Evolutionary conservation across 2,888 invertebrate species (phyloP), one percentile per base, ranked within the genome.

Genomic region (Drosophila eohydei): DNA sequence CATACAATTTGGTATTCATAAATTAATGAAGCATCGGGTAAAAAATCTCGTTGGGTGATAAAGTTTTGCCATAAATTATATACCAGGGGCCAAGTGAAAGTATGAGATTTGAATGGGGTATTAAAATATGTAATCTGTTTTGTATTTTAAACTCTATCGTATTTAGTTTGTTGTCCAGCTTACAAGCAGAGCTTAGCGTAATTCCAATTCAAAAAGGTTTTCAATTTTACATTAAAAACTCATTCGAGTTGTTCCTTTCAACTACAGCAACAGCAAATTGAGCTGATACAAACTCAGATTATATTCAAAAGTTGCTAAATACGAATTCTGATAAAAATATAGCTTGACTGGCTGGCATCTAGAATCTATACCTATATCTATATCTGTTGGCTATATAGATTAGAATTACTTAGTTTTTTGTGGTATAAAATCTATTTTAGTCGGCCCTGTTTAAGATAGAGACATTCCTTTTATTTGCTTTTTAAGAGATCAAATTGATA

Each of bases 1-100:
- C 70, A 74, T 73, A 78, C 72, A 82, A 88, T 88, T 85, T 89
- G 63, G 66, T 88, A 89, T 88, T 88, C 85, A 85, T 89, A 89
- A 89, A 85, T 89, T 89, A 89, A 89, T 89, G 66, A 85, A 74
- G 66, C 79, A 70, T 68, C 64, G 57, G 69, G 11, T 50, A 71
- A 74, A 67, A 79, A 79, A 80, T 55, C 58, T 71, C 51, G 60
- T 40, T 58, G 84, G 81, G 65, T 50, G 65, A 51, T 28, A 78
- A 86, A 86, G 62, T 88, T 88, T 83, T 56, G 71, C 65, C 89
- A 84, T 88, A 86, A 84, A 89, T 84, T 80, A 84, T 59, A 38
- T 0, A 46, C 36, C 21, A 52, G 6, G 34, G 14, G 16, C 26
- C 21, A 51, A 66, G 34, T 41, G 50, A 52, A 58, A 56, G 73